phyloP scores from a whole-genome alignment of 2,888 invertebrate genomes.

The Lochmaea crataegi region DNA sequence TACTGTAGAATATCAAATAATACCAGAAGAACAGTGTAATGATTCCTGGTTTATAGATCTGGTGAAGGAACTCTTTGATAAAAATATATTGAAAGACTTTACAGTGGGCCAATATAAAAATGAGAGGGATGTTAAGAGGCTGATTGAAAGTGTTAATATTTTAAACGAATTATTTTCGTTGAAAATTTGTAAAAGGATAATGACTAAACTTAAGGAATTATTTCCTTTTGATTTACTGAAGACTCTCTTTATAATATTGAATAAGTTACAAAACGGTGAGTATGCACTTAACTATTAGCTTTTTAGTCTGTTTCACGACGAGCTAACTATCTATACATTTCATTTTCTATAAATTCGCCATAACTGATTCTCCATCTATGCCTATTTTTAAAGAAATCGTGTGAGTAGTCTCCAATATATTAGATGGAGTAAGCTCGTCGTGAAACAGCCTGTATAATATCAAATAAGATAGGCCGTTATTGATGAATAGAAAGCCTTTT shows the following conservation, averaged over 20 bases:
- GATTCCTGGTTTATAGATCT: conserved; percentile 36
- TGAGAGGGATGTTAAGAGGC: conserved; percentile 42
- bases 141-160: conserved; percentile 41
- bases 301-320: too few species aligned
- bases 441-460: background rate
- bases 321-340: too few species aligned
- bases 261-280: conserved; percentile 46
- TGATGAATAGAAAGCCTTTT: too few species aligned
- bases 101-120: conserved; percentile 26
- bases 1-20: conserved; percentile 42
- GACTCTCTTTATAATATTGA: conserved; percentile 44
- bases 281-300: too few species aligned
- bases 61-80: conserved; percentile 32
- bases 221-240: conserved; percentile 48
- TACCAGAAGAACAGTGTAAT: conserved; percentile 38
- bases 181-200: conserved; percentile 38
- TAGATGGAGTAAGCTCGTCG: too few species aligned
- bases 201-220: conserved; percentile 43
- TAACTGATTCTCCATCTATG: too few species aligned
- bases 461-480: background rate
- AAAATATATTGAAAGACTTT: conserved; percentile 20
- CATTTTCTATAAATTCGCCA: too few species aligned
- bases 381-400: too few species aligned
- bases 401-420: too few species aligned
- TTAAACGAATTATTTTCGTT: conserved; percentile 46